Base-by-base conservation (phyloP, 2,888 invertebrate genomes). In the Euproctis similis region DNA sequence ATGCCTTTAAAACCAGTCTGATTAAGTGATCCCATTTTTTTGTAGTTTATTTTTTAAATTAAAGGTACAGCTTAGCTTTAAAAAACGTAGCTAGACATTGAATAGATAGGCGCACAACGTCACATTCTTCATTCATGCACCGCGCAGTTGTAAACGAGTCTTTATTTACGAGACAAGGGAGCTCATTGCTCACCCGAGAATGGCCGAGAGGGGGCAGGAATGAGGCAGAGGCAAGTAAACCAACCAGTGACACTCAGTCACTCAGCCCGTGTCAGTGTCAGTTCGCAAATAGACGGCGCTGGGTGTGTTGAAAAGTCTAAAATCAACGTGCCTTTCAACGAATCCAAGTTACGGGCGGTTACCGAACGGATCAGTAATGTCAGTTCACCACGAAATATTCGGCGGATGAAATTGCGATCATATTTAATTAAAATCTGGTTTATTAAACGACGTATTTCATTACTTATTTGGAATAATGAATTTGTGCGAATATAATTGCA, bases 271-370 rank as follows among this genome's bases (percentile, higher is more conserved):
- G 14, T 14, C 14, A 14, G 4, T 14, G 14, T 72, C 64, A 74
- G 75, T 80, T 67, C 60, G 56, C 57, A 57, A 67, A 72, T 71
- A 63, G 67, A 64, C 62, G 70, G 67, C 65, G 51, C 41, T 48
- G n/a, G n/a, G n/a, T n/a, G 61, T 46, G 57, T 39, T 44, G n/a
- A n/a, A n/a, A n/a, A n/a, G n/a, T n/a, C n/a, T n/a, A n/a, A 56
- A 58, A 59, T 56, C n/a, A n/a, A n/a, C 60, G 66, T 64, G 68
- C 70, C 73, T 69, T 54, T 41, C 68, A 74, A 74, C 73, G 68
- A 33, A 57, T 39, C 30, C 33, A 26, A 44, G 30, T 33, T 39
- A 31, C 42, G 42, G 42, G 48, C 46, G 39, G 45, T 48, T 45
- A 41, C 45, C 53, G 66, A 72, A 69, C 68, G 62, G 52, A 46